These are phyloP conservation scores for Planiliza haematocheilus DNA, from an alignment of 2,113 vertebrate genomes.

Conservation along the genomic window DNA sequence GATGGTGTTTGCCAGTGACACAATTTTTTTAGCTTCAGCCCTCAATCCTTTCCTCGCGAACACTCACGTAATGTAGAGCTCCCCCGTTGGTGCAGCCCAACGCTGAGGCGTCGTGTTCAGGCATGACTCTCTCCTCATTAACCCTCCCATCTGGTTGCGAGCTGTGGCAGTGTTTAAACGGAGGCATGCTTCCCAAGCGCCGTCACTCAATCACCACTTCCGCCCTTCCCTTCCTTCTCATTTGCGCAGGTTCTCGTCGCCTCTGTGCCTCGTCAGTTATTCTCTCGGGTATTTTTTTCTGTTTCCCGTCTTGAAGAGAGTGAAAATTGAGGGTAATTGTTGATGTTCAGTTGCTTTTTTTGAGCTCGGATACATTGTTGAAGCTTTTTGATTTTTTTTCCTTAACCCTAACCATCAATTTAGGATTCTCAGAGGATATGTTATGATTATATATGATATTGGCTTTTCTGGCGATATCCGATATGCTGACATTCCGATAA, in stretches of 20 bases:
- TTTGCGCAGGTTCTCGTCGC: background rate
- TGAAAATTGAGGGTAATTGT: slow-evolving; percentile 23
- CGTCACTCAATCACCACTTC: slow-evolving; percentile 49
- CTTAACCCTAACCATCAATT: too few species aligned
- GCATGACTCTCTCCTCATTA: slow-evolving; percentile 67
- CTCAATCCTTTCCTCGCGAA: slow-evolving; percentile 51
- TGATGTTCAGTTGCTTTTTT: background rate
- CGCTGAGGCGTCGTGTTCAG: slow-evolving; percentile 53
- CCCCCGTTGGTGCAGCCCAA: slow-evolving; percentile 51
- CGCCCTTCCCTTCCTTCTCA: slow-evolving; percentile 6
- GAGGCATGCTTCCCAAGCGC: slow-evolving; percentile 47
- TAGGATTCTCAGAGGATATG: background rate
- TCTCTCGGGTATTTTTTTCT: too few species aligned
- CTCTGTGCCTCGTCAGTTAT: background rate
- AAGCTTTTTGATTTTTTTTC: too few species aligned
- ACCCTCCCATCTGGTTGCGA: slow-evolving; percentile 60
- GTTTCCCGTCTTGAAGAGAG: too few species aligned
- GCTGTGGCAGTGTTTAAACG: slow-evolving; percentile 37
- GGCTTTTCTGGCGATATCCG: too few species aligned
- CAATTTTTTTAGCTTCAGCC: slow-evolving; percentile 46
- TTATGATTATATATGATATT: too few species aligned
- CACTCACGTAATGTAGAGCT: slow-evolving; percentile 49
- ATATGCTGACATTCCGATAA: too few species aligned
- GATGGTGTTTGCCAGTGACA: slow-evolving; percentile 58
- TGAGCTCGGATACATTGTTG: background rate